Conservation (phyloP, 2,888 invertebrate species). For the Tenthredo amoena region DNA sequence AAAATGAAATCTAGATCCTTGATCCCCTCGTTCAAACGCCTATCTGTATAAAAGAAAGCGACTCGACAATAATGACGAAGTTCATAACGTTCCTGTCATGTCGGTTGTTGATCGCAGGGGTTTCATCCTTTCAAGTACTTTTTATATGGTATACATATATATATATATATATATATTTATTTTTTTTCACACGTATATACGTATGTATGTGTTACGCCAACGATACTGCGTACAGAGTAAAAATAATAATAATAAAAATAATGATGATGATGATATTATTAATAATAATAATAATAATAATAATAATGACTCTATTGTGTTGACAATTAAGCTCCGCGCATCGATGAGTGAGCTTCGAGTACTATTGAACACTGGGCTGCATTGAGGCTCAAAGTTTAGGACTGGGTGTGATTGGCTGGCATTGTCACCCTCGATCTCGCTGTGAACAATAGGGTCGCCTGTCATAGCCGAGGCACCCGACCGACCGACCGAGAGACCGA, state of each 20-base stretch:
- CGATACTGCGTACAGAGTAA: neutral
- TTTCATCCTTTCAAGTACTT: constrained; percentile 14
- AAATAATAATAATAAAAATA: neutral
- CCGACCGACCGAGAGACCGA: constrained; percentile 12
- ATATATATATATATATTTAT: neutral
- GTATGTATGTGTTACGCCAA: neutral
- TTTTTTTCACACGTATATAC: neutral
- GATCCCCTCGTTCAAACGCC: neutral
- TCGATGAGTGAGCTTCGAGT: constrained; percentile 36
- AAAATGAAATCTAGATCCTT: neutral
- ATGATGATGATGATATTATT: neutral
- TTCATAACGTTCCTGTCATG: constrained; percentile 15
- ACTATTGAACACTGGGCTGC: constrained; percentile 25
- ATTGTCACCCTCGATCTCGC: constrained; percentile 66
- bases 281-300: neutral
- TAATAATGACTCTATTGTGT: constrained; percentile 52
- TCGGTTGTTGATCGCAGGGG: neutral
- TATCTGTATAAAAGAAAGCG: neutral
- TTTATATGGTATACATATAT: neutral
- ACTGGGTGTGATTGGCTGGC: constrained; percentile 65
- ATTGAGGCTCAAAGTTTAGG: neutral
- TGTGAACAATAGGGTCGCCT: constrained; percentile 63
- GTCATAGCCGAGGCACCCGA: constrained; percentile 30
- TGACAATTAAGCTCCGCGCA: constrained; percentile 53
- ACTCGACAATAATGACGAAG: constrained; percentile 1